Percentiles rank a stretch among this genome's conserved stretches.
Evolutionary conservation across 2,888 invertebrate species (phyloP).

Genomic region (Heliconius hortense): DNA sequence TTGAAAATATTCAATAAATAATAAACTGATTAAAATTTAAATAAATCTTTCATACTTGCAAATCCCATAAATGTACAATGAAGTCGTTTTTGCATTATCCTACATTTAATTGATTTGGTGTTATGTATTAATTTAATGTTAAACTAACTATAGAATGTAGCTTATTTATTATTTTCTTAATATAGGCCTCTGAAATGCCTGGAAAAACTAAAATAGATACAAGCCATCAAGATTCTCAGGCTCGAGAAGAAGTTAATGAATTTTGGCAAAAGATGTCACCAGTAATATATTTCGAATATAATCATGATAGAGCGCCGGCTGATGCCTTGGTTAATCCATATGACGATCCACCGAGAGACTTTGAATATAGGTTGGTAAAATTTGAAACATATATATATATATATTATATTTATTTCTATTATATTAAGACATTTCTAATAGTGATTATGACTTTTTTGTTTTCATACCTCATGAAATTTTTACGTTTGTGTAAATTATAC

Average conservation of each 20-base stretch:
- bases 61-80: background rate
- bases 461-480: background rate
- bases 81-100: no score
- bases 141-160: background rate
- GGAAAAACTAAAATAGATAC: conserved; percentile 1
- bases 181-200: conserved; percentile 12
- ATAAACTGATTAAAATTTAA: no score
- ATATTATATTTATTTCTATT: no score
- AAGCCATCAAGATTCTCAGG: conserved; percentile 37
- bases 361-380: conserved; percentile 64
- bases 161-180: background rate
- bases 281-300: conserved; percentile 56
- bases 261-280: conserved; percentile 63
- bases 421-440: no score
- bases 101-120: no score
- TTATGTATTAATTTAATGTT: background rate
- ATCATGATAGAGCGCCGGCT: conserved; percentile 62
- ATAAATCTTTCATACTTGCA: no score
- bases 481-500: background rate
- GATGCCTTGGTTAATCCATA: conserved; percentile 54
- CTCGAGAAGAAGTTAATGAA: conserved; percentile 46
- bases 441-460: no score
- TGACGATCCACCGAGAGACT: conserved; percentile 64
- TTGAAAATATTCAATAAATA: background rate
- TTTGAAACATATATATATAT: background rate